Conservation (phyloP, 2,888 invertebrate species). For the Leptinotarsa tumamoca region DNA sequence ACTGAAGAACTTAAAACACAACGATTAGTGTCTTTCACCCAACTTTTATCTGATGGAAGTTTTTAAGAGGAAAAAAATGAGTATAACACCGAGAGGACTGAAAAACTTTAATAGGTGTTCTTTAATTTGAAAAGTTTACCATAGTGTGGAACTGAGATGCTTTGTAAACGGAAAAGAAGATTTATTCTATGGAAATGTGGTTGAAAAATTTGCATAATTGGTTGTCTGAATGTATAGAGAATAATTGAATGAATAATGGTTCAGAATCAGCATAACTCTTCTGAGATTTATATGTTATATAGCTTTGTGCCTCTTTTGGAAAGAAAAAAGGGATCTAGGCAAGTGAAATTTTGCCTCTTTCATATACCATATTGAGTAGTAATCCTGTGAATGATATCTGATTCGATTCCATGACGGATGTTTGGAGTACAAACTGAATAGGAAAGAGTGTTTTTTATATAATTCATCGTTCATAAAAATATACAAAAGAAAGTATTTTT, state of each 20-base stretch:
- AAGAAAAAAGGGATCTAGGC: no score
- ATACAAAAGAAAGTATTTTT: no score
- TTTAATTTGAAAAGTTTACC: slow-evolving; percentile 16
- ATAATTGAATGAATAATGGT: neutral
- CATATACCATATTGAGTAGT: no score
- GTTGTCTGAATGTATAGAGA: neutral
- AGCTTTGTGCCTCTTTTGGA: no score
- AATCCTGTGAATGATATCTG: no score
- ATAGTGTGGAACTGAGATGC: neutral
- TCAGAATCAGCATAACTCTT: neutral
- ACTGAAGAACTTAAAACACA: neutral
- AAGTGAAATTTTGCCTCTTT: no score
- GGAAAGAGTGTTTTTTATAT: no score
- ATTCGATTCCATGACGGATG: no score
- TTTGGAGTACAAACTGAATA: no score
- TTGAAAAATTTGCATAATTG: neutral
- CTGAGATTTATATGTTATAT: neutral
- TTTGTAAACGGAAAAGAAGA: neutral
- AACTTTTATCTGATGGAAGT: slow-evolving; percentile 13
- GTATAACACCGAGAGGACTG: slow-evolving; percentile 9
- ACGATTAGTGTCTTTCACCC: slow-evolving; percentile 11
- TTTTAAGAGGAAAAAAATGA: neutral
- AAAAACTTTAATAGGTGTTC: slow-evolving; percentile 16
- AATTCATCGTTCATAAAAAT: no score
- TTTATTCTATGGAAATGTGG: slow-evolving; percentile 4